phyloP scores from a whole-genome alignment of 2,113 vertebrate genomes.

The Carlito syrichta region DNA sequence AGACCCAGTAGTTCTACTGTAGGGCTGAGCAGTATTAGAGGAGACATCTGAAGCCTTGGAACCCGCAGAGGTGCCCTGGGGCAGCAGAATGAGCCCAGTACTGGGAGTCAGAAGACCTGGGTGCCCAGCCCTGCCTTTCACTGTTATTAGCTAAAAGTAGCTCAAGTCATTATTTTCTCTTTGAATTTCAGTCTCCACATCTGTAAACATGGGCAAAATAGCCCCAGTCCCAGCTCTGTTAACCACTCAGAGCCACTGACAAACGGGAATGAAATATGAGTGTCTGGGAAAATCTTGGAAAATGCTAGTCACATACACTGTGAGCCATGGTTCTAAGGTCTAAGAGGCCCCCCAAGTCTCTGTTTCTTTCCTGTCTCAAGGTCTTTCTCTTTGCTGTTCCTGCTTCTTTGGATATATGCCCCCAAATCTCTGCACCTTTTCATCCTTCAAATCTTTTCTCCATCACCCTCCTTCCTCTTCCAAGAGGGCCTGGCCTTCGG shows the following conservation, averaged over 20 bases:
- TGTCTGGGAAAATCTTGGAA: neutral
- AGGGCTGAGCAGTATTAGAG: rapidly evolving
- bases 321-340: rapidly evolving
- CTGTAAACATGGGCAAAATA: neutral
- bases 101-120: neutral
- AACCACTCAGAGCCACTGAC: neutral
- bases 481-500: neutral
- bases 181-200: neutral
- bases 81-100: neutral
- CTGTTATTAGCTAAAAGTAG: neutral
- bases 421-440: neutral
- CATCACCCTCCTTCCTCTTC: neutral
- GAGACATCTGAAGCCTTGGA: neutral
- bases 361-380: neutral
- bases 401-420: neutral
- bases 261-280: neutral
- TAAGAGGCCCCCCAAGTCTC: rapidly evolving
- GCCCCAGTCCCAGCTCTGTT: no score
- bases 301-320: rapidly evolving
- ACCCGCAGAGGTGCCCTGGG: rapidly evolving
- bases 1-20: rapidly evolving
- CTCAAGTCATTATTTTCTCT: neutral
- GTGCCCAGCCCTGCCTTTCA: neutral
- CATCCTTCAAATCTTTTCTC: neutral
- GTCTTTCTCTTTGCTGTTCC: neutral